phyloP scores from a whole-genome alignment of 2,113 vertebrate genomes.

The Azemiops feae region DNA sequence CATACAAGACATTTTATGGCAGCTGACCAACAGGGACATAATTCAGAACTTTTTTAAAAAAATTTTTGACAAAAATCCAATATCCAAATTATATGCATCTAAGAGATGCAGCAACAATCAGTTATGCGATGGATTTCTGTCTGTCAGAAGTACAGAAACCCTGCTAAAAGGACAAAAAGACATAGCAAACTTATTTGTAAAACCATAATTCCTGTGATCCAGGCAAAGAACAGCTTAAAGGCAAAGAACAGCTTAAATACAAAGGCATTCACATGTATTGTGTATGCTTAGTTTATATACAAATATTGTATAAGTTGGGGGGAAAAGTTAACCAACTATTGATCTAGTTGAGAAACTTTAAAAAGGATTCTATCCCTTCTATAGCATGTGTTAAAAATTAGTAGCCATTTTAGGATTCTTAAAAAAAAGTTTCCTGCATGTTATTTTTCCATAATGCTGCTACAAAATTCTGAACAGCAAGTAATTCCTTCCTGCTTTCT shows the following conservation, averaged over 20 bases:
- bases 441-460: conserved; percentile 18
- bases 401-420: conserved; percentile 25
- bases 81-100: background rate
- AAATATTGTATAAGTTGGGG: background rate
- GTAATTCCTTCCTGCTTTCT: conserved; percentile 39
- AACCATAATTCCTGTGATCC: background rate
- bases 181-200: background rate
- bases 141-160: background rate
- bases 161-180: background rate
- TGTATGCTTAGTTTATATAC: background rate
- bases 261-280: background rate
- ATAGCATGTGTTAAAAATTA: conserved; percentile 11
- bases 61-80: background rate
- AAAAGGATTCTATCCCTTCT: background rate
- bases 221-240: background rate
- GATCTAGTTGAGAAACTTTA: background rate
- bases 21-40: background rate
- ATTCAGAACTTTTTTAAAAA: background rate
- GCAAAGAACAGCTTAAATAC: background rate
- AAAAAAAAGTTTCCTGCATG: conserved; percentile 2
- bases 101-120: background rate
- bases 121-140: background rate
- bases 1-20: background rate
- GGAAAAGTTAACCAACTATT: background rate
- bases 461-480: background rate